phyloP scores from a whole-genome alignment of 2,888 invertebrate genomes.

The Ophion slaviceki region DNA sequence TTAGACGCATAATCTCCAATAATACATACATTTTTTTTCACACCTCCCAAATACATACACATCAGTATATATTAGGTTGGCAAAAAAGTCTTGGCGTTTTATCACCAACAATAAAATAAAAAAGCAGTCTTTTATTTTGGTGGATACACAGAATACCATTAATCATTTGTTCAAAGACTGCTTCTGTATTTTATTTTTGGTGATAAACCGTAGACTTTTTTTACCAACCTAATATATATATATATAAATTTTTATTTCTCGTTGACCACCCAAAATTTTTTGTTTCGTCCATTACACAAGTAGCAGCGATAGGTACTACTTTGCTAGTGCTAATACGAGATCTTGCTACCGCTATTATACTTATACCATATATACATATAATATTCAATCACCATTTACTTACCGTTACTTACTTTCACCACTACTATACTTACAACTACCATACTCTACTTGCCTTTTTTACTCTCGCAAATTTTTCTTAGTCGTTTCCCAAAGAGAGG shows the following conservation, averaged over 20 bases:
- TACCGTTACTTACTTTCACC: slow-evolving; percentile 66
- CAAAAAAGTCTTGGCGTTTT: too few species aligned
- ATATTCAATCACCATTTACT: slow-evolving; percentile 64
- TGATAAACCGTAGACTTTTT: too few species aligned
- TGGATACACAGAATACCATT: too few species aligned
- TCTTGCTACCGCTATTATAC: slow-evolving; percentile 65
- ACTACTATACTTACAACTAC: slow-evolving; percentile 64
- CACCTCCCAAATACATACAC: slow-evolving; percentile 20
- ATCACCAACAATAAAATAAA: too few species aligned
- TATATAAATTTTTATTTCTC: slow-evolving; percentile 46
- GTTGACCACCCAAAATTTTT: slow-evolving; percentile 65
- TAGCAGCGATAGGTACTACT: slow-evolving; percentile 73
- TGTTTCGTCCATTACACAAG: slow-evolving; percentile 61
- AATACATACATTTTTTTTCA: slow-evolving; percentile 31
- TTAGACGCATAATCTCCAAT: slow-evolving; percentile 72
- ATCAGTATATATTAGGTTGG: slow-evolving; percentile 6
- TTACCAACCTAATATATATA: neutral
- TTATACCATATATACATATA: slow-evolving; percentile 24
- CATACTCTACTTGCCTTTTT: slow-evolving; percentile 28
- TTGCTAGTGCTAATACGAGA: slow-evolving; percentile 64
- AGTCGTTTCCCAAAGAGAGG: slow-evolving; percentile 11
- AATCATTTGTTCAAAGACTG: too few species aligned
- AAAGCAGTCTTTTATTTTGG: too few species aligned
- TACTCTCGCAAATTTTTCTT: slow-evolving; percentile 19
- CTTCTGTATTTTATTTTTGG: too few species aligned